Evolutionary conservation across 1,140 invertebrate species (phyloP), one percentile per base, ranked within the genome.

Genomic region (Drosophila mojavensis): DNA sequence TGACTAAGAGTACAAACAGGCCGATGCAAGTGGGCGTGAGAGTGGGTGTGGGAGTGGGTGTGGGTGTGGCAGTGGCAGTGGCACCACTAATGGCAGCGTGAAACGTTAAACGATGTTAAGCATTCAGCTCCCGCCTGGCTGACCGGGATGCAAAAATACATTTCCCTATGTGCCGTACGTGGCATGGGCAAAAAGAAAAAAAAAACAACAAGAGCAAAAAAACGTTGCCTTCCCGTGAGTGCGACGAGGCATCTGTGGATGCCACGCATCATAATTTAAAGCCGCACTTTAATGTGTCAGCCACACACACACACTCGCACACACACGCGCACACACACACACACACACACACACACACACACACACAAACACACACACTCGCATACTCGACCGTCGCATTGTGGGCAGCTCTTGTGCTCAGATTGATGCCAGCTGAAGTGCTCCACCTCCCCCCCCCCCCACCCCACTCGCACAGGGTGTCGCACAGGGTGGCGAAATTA

Each of bases 261-360:
- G 51, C 28, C 51, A 36, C 51, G 51, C 53, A 56, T 41, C 5
- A 33, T 24, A 55, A 26, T 60, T 63, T 64, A 70, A 61, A 72
- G 59, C 50, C 71, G 45, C 69, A 81, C 74, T 81, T 81, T 55
- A 77, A 80, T 73, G 56, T 80, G 74, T 61, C 79, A 74, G 10
- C 24, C 30, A 39, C 79, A 81, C 53, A 45, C 53, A 45, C 9
- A 54, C 59, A 56, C 48, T 30, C 4, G 28, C 28, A 30, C 28
- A 30, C 28, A 30, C 20, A 24, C 45, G 17, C 64, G 28, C 55
- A 17, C 43, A 39, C 36, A 11, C 24, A 15, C 20, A 1, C 20
- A 13, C 6, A 5, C 53, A 17, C 24, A 30, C 5, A 11, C 20
- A 20, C 28, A 28, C 28, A 2, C 28, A 28, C 20, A 1, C 20